phyloP scores from a whole-genome alignment of 2,113 vertebrate species.

The Chitala chitala region DNA sequence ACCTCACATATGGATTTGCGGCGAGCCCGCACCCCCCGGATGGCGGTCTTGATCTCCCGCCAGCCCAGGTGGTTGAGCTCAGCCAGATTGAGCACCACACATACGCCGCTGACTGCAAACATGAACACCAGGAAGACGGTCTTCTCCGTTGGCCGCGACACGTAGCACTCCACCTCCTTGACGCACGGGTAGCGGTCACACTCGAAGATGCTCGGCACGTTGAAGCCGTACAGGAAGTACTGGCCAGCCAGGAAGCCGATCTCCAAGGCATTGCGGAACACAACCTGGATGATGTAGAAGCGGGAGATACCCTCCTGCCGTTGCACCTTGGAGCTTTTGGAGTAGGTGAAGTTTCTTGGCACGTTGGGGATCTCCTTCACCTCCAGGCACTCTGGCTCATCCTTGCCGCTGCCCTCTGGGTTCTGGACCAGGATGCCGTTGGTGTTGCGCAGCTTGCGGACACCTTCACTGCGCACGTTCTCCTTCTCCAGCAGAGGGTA shows the following conservation, averaged over 20 bases:
- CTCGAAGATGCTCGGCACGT: constrained; percentile 74
- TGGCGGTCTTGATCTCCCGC: constrained; percentile 77
- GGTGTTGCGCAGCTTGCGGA: constrained; percentile 57
- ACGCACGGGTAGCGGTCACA: constrained; percentile 82
- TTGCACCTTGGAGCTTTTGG: constrained; percentile 64
- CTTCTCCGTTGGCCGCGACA: constrained; percentile 81
- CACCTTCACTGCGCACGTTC: constrained; percentile 51
- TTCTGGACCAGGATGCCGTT: constrained; percentile 69
- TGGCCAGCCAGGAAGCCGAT: constrained; percentile 80
- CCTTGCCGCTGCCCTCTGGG: constrained; percentile 53
- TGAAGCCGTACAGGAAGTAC: constrained; percentile 82
- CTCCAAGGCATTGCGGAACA: constrained; percentile 81
- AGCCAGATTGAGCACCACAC: constrained; percentile 81
- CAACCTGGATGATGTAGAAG: constrained; percentile 83
- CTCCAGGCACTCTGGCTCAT: constrained; percentile 67
- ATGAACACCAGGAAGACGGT: constrained; percentile 83
- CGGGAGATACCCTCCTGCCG: constrained; percentile 79
- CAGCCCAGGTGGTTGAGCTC: constrained; percentile 87
- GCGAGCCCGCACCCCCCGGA: constrained; percentile 70
- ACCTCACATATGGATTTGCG: constrained; percentile 72
- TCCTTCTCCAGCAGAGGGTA: constrained; percentile 71
- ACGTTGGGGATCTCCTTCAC: constrained; percentile 68
- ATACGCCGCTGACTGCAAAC: constrained; percentile 86
- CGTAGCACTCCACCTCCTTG: constrained; percentile 85
- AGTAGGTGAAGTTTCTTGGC: constrained; percentile 50